Evolutionary conservation across 2,888 invertebrate species (phyloP), one percentile per base, ranked within the genome.

Genomic region (Branchipolynoe longqiensis): DNA sequence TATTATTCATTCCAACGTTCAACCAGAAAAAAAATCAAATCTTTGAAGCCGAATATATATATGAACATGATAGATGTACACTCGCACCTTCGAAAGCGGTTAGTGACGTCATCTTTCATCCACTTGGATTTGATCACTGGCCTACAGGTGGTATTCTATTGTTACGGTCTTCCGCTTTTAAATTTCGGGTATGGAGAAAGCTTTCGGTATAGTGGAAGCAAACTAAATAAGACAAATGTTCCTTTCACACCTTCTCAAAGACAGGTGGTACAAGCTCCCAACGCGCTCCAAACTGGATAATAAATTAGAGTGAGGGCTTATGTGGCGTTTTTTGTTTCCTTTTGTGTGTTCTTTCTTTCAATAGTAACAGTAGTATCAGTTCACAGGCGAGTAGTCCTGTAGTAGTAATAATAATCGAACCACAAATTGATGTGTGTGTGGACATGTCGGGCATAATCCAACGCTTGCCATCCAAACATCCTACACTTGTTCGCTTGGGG

Each of bases 31-130:
- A 73, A n/a, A n/a, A n/a, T n/a, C n/a, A n/a, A 12, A 41, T 78
- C 28, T 78, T 78, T 78, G 69, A 78, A 78, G 78, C 78, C 41
- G 48, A 78, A 54, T 78, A 78, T 78, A 74, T 74, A 78, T 54
- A 78, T 78, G 78, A 48, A 78, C 78, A 54, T 78, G 25, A 78
- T 48, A 69, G 69, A 78, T 78, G 41, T 78, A 78, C 78, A 48
- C 28, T 18, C 48, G 78, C 54, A 78, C 78, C 78, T 78, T 78
- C 18, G 31, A 48, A 78, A 78, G 78, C 78, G 25, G 69, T 69
- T 69, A 69, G 69, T 69, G 69, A 69, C 69, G 33, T 69, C n/a
- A n/a, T 33, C 33, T 58, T 31, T 31, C 31, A 69, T 69, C 69
- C 69, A 69, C 38, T 69, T 38, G 36, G 69, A 14, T 38, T 38